Conservation (phyloP, 2,113 vertebrate species). For the Bettongia penicillata region DNA sequence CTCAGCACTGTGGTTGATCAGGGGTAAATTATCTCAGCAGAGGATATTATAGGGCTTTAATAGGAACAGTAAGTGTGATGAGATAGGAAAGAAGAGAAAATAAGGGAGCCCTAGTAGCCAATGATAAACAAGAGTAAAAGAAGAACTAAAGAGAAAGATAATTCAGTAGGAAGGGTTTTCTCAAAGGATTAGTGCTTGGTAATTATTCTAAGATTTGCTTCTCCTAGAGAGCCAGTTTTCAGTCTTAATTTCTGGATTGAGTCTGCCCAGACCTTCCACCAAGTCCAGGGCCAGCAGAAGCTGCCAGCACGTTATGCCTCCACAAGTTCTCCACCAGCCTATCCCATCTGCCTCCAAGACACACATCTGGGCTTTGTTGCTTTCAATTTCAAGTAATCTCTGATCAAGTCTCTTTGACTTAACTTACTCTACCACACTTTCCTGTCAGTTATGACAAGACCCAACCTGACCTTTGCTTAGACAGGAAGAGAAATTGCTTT, state of each 20-base stretch:
- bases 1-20: not conserved
- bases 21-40: not conserved
- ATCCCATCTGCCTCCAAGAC: not conserved
- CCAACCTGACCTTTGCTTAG: constrained; percentile 44
- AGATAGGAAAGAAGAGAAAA: not conserved
- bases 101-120: not conserved
- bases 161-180: constrained; percentile 22
- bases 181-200: not conserved
- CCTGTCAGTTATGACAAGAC: not conserved
- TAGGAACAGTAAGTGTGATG: not conserved
- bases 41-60: not conserved
- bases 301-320: constrained; percentile 14
- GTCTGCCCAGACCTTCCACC: not conserved
- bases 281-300: not conserved
- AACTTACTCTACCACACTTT: not conserved
- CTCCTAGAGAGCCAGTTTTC: not conserved
- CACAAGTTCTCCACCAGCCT: not conserved
- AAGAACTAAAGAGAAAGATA: not conserved
- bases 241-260: not conserved
- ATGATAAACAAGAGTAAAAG: not conserved
- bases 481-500: constrained; percentile 5
- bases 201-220: not conserved
- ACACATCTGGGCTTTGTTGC: constrained; percentile 21
- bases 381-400: not conserved
- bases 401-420: not conserved